Evolutionary conservation across 1,140 invertebrate species (phyloP), one percentile per base, ranked within the genome.

Genomic region (Pogonomyrmex barbatus): DNA sequence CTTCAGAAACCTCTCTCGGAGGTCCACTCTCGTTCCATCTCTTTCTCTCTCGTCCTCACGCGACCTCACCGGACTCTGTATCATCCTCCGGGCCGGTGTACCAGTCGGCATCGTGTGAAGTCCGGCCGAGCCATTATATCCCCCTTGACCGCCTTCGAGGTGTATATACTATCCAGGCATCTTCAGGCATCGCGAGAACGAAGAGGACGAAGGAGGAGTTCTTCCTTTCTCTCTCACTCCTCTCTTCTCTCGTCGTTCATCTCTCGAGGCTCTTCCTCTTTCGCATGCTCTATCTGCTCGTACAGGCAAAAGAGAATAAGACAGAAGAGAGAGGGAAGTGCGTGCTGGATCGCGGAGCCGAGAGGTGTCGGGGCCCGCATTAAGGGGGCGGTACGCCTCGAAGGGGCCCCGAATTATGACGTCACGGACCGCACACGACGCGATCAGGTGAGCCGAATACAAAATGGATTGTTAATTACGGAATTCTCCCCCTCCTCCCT

Each of bases 401-500:
- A 91, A 93, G 93, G 93, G 94, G 94, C 87, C 94, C 94, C 94
- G 93, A 95, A 95, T 95, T 95, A 95, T 95, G 94, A 94, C 94
- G 94, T 94, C 94, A 95, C 92, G 87, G 94, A 95, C 94, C 94
- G 94, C 94, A 95, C 94, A 95, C 94, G 94, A 94, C 87, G 94
- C 90, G 91, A 94, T 93, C 93, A 94, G 93, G 92, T 93, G 93
- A 94, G 93, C 87, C 94, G 92, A 95, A 95, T 94, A 94, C 94
- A 93, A 94, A 95, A 94, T 94, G 93, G 91, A 95, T 94, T 94
- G 93, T 94, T 94, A 94, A 94, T 94, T 94, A 94, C 93, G 86
- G 87, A 90, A 88, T 73, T 30, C 77, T 24, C 33, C 45, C 39
- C 2, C n/a, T 9, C 39, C 14, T 6, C 4, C 36, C 45, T 17